Percentiles rank a stretch among this genome's conserved stretches.
These are phyloP conservation scores for Cephus pygmeus DNA, from an alignment of 2,888 invertebrate genomes.

Conservation along the genomic window DNA sequence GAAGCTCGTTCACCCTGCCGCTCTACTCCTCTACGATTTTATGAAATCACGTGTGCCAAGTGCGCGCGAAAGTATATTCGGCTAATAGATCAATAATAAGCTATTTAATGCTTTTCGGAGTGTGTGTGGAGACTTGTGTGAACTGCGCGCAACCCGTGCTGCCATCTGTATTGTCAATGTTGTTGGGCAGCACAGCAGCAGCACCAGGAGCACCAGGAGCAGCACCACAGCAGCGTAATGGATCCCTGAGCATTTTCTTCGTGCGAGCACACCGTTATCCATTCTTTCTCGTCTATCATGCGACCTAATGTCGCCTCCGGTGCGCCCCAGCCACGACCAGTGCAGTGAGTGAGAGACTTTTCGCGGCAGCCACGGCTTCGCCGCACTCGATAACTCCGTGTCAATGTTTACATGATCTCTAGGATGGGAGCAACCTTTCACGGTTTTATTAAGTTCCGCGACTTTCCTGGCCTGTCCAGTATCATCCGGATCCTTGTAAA, in stretches of 20 bases:
- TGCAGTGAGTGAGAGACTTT: conserved; percentile 34
- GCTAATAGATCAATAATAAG: conserved; percentile 65
- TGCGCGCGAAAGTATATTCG: conserved; percentile 56
- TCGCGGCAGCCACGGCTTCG: conserved; percentile 13
- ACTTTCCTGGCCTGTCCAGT: conserved; percentile 12
- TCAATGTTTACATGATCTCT: conserved; percentile 58
- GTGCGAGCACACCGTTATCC: conserved; percentile 38
- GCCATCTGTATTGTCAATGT: conserved; percentile 88
- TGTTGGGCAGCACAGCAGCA: conserved; percentile 68
- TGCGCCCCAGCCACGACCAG: conserved; percentile 39
- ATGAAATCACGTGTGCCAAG: conserved; percentile 47
- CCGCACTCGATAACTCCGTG: conserved; percentile 40
- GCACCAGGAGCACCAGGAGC: conserved; percentile 24
- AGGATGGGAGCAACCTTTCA: conserved; percentile 44
- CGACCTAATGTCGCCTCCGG: conserved; percentile 36
- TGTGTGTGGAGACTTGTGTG: conserved; percentile 42
- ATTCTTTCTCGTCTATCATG: conserved; percentile 32
- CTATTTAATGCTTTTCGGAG: conserved; percentile 57
- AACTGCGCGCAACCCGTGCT: conserved; percentile 69
- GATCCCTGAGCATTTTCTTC: conserved; percentile 64
- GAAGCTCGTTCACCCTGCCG: not conserved
- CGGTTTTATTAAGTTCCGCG: conserved; percentile 30
- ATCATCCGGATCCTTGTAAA: not conserved
- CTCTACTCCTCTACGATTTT: conserved; percentile 15
- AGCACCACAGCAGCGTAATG: conserved; percentile 58